Percentiles rank a stretch among this genome's conserved stretches.
These are phyloP conservation scores for Miltochrista miniata DNA, from an alignment of 2,888 invertebrate genomes.

Conservation along the genomic window DNA sequence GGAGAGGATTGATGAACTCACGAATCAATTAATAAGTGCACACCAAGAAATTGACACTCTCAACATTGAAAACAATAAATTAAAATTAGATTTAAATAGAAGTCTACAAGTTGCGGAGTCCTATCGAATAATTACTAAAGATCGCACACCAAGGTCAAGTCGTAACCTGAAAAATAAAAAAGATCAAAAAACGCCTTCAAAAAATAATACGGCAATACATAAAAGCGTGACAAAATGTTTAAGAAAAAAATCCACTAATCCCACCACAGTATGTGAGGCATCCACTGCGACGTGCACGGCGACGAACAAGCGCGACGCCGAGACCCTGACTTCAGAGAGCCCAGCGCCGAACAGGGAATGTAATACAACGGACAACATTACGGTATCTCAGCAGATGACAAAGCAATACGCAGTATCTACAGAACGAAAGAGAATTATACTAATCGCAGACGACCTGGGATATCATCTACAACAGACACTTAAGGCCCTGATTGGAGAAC, in stretches of 20 bases:
- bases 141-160: too few relatives aligned
- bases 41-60: neutral
- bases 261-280: too few relatives aligned
- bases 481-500: neutral
- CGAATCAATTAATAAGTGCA: neutral
- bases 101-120: neutral
- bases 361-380: too few relatives aligned
- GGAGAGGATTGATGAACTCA: neutral
- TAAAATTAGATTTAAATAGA: neutral
- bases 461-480: neutral
- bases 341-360: too few relatives aligned
- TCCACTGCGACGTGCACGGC: too few relatives aligned
- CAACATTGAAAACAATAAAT: neutral
- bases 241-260: too few relatives aligned
- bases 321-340: too few relatives aligned
- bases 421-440: neutral
- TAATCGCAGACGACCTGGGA: conserved; percentile 1
- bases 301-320: too few relatives aligned
- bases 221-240: too few relatives aligned
- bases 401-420: neutral
- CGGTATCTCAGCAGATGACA: too few relatives aligned
- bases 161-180: conserved; percentile 8
- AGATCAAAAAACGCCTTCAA: too few relatives aligned
- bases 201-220: too few relatives aligned
- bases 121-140: neutral